Conservation (phyloP, 2,888 invertebrate genomes). For the Rhingia rostrata region DNA sequence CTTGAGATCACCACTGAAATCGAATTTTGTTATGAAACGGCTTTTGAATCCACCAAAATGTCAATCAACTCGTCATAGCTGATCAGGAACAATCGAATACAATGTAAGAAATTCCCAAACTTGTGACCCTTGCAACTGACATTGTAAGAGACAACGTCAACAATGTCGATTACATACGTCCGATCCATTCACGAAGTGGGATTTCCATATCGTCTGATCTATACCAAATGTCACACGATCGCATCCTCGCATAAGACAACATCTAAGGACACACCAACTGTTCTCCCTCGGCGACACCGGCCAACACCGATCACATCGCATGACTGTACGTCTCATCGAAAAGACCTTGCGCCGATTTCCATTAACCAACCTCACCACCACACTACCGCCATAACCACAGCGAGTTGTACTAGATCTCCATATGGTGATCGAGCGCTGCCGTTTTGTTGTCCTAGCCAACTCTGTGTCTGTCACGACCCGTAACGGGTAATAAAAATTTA, state of each 20-base stretch:
- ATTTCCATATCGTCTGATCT: neutral
- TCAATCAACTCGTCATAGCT: too few species aligned
- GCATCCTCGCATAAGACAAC: too few species aligned
- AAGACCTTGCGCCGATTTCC: conserved; percentile 56
- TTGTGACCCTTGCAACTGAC: too few species aligned
- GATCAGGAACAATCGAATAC: too few species aligned
- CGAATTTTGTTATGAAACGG: too few species aligned
- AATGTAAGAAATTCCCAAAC: too few species aligned
- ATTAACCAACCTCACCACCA: conserved; percentile 35
- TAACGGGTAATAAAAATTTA: conserved; percentile 55
- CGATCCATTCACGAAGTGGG: neutral
- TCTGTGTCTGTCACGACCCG: conserved; percentile 48
- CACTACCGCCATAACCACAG: conserved; percentile 22
- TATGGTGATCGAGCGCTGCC: conserved; percentile 16
- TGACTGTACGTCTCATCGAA: conserved; percentile 2
- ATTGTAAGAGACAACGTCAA: too few species aligned
- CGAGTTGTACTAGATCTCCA: conserved; percentile 37
- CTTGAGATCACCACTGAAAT: too few species aligned
- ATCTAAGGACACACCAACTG: too few species aligned
- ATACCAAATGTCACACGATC: neutral
- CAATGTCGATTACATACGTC: neutral
- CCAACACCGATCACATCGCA: neutral
- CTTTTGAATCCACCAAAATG: too few species aligned
- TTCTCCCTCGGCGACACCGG: too few species aligned
- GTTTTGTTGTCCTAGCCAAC: conserved; percentile 55